Evolutionary conservation across 2,113 vertebrate genomes (phyloP).

Genomic region (Rhinopithecus roxellana): DNA sequence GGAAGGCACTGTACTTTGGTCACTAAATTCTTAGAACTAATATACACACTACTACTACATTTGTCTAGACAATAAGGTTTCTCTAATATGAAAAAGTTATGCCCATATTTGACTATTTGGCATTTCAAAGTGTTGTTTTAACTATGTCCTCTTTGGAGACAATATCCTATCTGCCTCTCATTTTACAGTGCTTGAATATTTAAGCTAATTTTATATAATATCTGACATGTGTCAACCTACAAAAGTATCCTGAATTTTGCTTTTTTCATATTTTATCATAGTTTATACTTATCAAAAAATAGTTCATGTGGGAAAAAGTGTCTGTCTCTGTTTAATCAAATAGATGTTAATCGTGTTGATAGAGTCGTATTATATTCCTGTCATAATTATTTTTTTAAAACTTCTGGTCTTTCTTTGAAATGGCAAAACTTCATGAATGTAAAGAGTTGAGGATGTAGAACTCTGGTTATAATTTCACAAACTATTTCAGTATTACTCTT

Average conservation of each 20-base stretch:
- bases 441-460: constrained; percentile 19
- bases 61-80: not conserved
- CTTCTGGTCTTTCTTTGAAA: constrained; percentile 16
- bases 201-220: not conserved
- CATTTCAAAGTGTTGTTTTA: not conserved
- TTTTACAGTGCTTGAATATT: not conserved
- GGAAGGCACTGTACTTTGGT: not conserved
- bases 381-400: constrained; percentile 40
- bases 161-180: not conserved
- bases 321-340: not conserved
- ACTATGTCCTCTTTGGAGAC: not conserved
- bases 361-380: constrained; percentile 15
- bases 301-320: not conserved
- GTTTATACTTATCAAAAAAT: constrained; percentile 5
- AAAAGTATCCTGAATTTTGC: constrained; percentile 10
- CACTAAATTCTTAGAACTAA: constrained; percentile 5
- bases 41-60: not conserved
- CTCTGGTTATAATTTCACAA: constrained; percentile 15
- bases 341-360: not conserved
- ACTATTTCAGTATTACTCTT: not conserved
- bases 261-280: not conserved
- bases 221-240: not conserved
- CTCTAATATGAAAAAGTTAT: not conserved
- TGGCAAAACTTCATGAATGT: not conserved
- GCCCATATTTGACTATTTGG: not conserved